A percentile compares a stretch with the other conserved stretches of the same genome.
These are phyloP conservation scores for Drosophila histrio DNA, from an alignment of 2,888 invertebrate species.

Conservation along the genomic window DNA sequence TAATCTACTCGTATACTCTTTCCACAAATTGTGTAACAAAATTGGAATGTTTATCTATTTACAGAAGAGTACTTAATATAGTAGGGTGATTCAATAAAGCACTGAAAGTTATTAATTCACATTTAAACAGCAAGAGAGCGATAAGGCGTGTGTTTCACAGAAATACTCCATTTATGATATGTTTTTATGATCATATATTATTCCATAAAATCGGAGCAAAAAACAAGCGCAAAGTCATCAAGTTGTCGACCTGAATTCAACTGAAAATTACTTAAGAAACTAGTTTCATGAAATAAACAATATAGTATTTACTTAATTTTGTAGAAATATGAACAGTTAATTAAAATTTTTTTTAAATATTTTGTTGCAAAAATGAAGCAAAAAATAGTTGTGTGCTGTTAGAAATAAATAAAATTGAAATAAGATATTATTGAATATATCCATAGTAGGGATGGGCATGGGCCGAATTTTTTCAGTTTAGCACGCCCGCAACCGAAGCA, in stretches of 20 bases:
- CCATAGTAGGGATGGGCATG: no score
- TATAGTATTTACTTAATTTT: neutral
- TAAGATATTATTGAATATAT: no score
- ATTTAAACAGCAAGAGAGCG: neutral
- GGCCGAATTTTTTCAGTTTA: no score
- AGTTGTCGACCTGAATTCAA: neutral
- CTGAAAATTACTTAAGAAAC: neutral
- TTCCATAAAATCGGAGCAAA: slow-evolving; percentile 1
- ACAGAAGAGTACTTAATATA: neutral
- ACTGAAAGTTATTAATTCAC: neutral
- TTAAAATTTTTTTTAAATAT: neutral
- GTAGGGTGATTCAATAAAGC: neutral
- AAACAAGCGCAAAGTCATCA: neutral
- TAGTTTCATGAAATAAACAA: neutral
- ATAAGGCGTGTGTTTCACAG: neutral
- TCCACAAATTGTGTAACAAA: slow-evolving; percentile 28
- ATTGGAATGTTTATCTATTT: slow-evolving; percentile 8
- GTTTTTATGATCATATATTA: slow-evolving; percentile 3
- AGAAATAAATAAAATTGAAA: no score
- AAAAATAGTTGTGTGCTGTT: no score
- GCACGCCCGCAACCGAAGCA: no score
- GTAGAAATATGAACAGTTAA: no score
- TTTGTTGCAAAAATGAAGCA: no score
- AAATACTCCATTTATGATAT: neutral
- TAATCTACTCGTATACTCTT: slow-evolving; percentile 4